These are phyloP conservation scores for Monomorium pharaonis DNA, from an alignment of 1,140 invertebrate species.

Conservation along the genomic window DNA sequence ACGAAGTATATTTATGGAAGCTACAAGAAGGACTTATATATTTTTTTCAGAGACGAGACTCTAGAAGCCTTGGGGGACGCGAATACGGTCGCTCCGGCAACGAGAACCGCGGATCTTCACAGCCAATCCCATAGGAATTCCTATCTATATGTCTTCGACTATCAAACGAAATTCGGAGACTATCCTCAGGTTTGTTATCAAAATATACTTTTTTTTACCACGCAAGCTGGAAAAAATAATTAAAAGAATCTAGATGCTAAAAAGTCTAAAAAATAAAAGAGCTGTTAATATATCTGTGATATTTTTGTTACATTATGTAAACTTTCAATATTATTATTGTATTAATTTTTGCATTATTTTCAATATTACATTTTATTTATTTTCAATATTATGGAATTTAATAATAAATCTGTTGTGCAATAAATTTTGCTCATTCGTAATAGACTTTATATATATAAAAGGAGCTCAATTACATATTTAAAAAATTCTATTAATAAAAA, in stretches of 20 bases:
- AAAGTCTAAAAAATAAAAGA: background rate
- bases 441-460: background rate
- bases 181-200: slow-evolving; percentile 91
- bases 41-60: slow-evolving; percentile 93
- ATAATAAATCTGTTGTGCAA: background rate
- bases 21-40: background rate
- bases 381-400: background rate
- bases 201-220: slow-evolving; percentile 26
- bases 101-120: slow-evolving; percentile 96
- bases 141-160: slow-evolving; percentile 97
- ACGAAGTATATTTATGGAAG: background rate
- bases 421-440: background rate
- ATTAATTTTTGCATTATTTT: background rate
- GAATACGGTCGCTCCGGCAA: slow-evolving; percentile 95
- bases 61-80: slow-evolving; percentile 97
- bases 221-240: background rate
- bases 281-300: background rate
- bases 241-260: background rate
- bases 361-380: background rate
- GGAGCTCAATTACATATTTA: background rate
- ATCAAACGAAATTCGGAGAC: slow-evolving; percentile 96
- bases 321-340: background rate
- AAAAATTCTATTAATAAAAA: slow-evolving; percentile 12
- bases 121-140: slow-evolving; percentile 93
- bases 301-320: background rate